Base-by-base conservation (phyloP, 1,140 invertebrate species). In the Pseudomyrmex dendroicus region DNA sequence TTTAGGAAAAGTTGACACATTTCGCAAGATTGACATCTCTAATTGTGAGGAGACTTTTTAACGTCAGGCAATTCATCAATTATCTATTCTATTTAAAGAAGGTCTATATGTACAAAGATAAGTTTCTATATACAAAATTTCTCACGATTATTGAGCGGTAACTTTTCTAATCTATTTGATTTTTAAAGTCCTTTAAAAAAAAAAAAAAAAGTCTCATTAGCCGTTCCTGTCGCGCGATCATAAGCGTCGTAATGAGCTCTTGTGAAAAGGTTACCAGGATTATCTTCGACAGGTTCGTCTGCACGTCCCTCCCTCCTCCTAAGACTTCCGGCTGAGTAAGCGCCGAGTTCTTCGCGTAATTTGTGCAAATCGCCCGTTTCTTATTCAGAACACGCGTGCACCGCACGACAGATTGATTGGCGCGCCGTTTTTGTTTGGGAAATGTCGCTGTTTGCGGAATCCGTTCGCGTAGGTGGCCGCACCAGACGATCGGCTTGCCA, bases 331-430 rank as follows among this genome's bases (percentile, higher is more conserved):
- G n/a, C 61, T 46, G 68, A 82, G 44, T 25, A 44, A 72, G 25
- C 66, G 9, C 46, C 35, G 2, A 15, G 73, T 35, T 50, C 64
- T 84, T 83, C 46, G 44, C 56, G 67, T 91, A 85, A 91, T 90
- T 87, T 86, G 86, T 82, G 84, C 72, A 90, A 91, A 90, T 89
- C 72, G 80, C 52, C 67, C 57, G 63, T 84, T 89, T 89, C 88
- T 90, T 91, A 91, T 90, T 91, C 91, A 73, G 73, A 73, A 66
- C 90, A 89, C 89, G 90, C 63, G 44, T 87, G 22, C 70, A 50
- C 76, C 66, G 64, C 76, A 76, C 63, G 78, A 72, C 78, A 67
- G 84, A 90, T 87, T 86, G 89, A 89, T 90, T 86, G 88, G 84
- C 83, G 74, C 67, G 70, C 76, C 76, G 68, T 84, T 84, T 86